These are phyloP conservation scores for Megaleporinus macrocephalus DNA, from an alignment of 2,113 vertebrate genomes.

Conservation along the genomic window DNA sequence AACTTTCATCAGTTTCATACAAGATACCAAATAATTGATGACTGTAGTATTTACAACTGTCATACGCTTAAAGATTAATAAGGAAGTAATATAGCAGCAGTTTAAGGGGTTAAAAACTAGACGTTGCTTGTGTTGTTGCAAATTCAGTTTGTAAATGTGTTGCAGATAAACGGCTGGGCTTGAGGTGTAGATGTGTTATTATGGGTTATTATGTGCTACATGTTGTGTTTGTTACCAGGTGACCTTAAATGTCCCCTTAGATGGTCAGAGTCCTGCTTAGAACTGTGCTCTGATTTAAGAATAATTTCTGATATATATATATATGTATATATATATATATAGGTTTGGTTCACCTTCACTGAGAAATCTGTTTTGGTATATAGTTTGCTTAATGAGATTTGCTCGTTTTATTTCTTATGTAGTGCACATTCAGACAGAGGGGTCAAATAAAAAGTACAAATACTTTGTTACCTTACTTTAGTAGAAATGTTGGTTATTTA, in stretches of 20 bases:
- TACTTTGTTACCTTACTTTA: no score
- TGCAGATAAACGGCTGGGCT: neutral
- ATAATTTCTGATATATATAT: neutral
- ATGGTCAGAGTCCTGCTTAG: neutral
- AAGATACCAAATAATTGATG: neutral
- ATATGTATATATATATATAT: no score
- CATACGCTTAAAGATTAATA: neutral
- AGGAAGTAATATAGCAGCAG: no score
- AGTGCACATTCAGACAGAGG: no score
- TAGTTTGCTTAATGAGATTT: neutral
- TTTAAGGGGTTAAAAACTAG: neutral
- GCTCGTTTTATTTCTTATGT: neutral
- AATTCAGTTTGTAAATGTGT: neutral
- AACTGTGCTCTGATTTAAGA: neutral
- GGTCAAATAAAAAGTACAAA: no score
- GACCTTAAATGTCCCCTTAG: slow-evolving; percentile 41
- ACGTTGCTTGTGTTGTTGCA: neutral
- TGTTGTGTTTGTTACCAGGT: slow-evolving; percentile 16
- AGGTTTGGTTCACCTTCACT: no score
- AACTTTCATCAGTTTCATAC: no score
- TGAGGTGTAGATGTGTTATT: neutral
- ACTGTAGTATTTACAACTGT: neutral
- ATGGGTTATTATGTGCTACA: neutral
- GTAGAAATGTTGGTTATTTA: no score
- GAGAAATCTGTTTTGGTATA: no score